These are phyloP conservation scores for Hozukius guyotensis DNA, from an alignment of 2,797 vertebrate genomes.

Conservation along the genomic window DNA sequence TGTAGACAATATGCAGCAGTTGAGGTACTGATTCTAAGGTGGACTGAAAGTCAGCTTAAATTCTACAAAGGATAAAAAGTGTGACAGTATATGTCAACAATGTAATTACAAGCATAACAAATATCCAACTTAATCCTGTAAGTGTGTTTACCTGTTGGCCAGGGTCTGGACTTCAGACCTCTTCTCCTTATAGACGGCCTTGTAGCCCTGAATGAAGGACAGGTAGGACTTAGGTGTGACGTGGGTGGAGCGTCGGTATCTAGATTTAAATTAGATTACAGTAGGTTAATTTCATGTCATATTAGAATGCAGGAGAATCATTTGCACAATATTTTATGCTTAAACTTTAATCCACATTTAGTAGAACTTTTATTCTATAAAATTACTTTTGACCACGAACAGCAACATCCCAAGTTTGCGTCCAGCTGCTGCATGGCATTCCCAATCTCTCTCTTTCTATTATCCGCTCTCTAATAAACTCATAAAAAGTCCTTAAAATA, in stretches of 20 bases:
- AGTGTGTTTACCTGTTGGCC: conserved; percentile 86
- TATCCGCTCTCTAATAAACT: not conserved
- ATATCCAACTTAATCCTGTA: not conserved
- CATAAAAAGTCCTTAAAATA: too few species aligned
- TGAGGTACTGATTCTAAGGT: not conserved
- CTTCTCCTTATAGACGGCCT: conserved; percentile 92
- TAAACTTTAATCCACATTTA: not conserved
- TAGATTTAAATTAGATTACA: conserved; percentile 41
- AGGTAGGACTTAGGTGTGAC: conserved; percentile 98
- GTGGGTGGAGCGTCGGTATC: conserved; percentile 92
- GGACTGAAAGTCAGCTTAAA: not conserved
- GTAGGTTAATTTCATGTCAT: not conserved
- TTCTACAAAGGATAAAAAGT: not conserved
- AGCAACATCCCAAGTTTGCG: not conserved
- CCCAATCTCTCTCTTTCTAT: not conserved
- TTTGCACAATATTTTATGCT: not conserved
- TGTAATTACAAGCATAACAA: not conserved
- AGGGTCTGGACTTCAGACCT: conserved; percentile 88
- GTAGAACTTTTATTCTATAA: not conserved
- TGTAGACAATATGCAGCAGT: not conserved
- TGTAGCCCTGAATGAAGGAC: conserved; percentile 96
- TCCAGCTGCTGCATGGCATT: not conserved
- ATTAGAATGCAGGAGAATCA: not conserved
- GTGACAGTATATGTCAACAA: not conserved
- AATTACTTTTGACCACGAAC: not conserved